Evolutionary conservation across 1,140 invertebrate species (phyloP), one percentile per base, ranked within the genome.

Genomic region (Diorhabda sublineata): DNA sequence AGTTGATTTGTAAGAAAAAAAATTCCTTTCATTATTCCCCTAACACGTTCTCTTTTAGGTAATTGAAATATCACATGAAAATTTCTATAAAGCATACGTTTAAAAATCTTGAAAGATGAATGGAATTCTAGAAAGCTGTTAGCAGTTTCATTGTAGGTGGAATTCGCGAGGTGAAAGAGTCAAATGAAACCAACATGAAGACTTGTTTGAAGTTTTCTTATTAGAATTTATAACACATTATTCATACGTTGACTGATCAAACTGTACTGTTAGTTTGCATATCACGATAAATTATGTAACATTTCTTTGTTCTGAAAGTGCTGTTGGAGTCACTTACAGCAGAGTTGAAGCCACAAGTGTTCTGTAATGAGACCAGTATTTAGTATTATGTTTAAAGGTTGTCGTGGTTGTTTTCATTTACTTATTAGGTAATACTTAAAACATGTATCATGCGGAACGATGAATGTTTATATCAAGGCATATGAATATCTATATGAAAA

Each of bases 121-220:
- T 71, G 67, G 70, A 71, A 71, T 71, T 67, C 67, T 71, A 71
- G 70, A 71, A 71, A 71, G 70, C 70, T 65, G 66, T 71, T 71
- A 45, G 64, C 64, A n/a, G 67, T 60, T 68, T 67, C 63, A 71
- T 71, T 68, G 70, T 71, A 71, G 70, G 70, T 71, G 70, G 67
- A 71, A 52, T 66, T 71, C 52, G 70, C 67, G 67, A 71, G 62
- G 70, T 71, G 70, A 71, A 71, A 69, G 70, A 71, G 67, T 71
- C 62, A 63, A 69, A 67, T 63, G 65, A 70, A 67, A 70, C 58
- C 45, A 70, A 70, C 69, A 67, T 67, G 69, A 70, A 66, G 69
- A 63, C 61, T 71, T 67, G 66, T 67, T 67, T 67, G 66, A 67
- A 67, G 66, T 67, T 67, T 65, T 57, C 66, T 67, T 67, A 61